Conservation (phyloP, 2,888 invertebrate genomes). For the Neoitamus cyanurus region DNA sequence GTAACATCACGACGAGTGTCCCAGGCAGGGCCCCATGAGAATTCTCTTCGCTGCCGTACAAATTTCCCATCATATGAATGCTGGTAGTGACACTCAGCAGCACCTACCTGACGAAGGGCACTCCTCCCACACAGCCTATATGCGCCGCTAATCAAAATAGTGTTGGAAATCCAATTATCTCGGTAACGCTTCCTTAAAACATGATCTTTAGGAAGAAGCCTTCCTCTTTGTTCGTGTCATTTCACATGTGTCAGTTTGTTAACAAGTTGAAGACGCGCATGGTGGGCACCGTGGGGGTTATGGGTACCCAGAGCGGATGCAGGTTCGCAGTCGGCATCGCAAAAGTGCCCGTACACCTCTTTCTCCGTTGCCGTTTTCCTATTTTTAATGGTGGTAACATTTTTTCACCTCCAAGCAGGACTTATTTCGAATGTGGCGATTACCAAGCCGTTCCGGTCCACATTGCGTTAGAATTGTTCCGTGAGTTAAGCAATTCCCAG, state of each 20-base stretch:
- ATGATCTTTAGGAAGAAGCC: conserved; percentile 39
- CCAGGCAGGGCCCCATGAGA: conserved; percentile 1
- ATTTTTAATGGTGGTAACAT: conserved; percentile 16
- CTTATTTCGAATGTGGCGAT: not conserved
- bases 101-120: conserved; percentile 18
- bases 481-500: not conserved
- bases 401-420: not conserved
- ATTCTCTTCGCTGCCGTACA: conserved; percentile 6
- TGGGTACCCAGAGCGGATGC: not conserved
- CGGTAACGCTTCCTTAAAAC: conserved; percentile 38
- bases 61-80: conserved; percentile 40
- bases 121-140: conserved; percentile 33
- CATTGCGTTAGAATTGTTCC: conserved; percentile 26
- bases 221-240: conserved; percentile 43
- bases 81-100: conserved; percentile 25
- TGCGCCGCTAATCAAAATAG: conserved; percentile 41
- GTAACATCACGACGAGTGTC: conserved; percentile 39
- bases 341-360: conserved; percentile 3
- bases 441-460: not conserved
- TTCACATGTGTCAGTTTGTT: conserved; percentile 41
- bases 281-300: conserved; percentile 7
- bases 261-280: conserved; percentile 38
- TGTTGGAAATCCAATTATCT: conserved; percentile 42
- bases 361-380: not conserved
- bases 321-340: not conserved